A percentile compares a stretch with the other conserved stretches of the same genome.
These are phyloP conservation scores for Ptychodera flava DNA, from an alignment of 35 echinoderm and acorn worm genomes.

Conservation along the genomic window DNA sequence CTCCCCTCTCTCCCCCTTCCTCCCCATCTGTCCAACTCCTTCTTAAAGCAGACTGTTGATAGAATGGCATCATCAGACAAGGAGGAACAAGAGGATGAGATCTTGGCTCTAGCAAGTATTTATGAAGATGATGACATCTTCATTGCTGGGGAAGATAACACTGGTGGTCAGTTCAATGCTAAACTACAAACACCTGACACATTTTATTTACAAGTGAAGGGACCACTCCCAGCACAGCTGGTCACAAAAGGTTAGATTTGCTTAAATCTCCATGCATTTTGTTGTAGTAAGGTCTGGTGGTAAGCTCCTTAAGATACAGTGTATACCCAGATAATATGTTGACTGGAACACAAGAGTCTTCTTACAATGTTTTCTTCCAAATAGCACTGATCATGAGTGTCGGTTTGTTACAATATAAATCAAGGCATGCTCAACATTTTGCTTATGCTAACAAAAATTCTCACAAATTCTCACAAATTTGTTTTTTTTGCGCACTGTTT, in stretches of 20 bases:
- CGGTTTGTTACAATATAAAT: not conserved
- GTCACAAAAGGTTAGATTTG: slow-evolving; percentile 17
- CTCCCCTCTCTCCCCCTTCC: too few relatives aligned
- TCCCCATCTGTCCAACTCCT: too few relatives aligned
- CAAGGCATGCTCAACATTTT: too few relatives aligned
- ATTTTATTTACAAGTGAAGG: slow-evolving; percentile 35
- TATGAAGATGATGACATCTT: slow-evolving; percentile 65
- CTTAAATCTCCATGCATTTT: not conserved
- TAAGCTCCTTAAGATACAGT: not conserved
- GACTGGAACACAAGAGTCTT: not conserved
- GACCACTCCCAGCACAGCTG: slow-evolving; percentile 22
- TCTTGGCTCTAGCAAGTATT: slow-evolving; percentile 64
- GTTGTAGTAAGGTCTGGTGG: not conserved
- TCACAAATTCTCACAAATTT: too few relatives aligned
- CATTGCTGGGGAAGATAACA: slow-evolving; percentile 40
- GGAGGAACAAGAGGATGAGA: slow-evolving; percentile 62
- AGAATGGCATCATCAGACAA: not conserved
- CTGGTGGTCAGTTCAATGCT: slow-evolving; percentile 47
- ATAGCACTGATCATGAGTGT: not conserved
- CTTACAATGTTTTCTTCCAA: not conserved
- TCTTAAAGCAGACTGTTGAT: too few relatives aligned
- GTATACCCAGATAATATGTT: not conserved
- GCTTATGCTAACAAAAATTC: too few relatives aligned
- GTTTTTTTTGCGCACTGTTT: too few relatives aligned
- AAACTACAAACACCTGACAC: slow-evolving; percentile 33